A percentile compares a stretch with the other conserved stretches of the same genome.
phyloP scores from a whole-genome alignment of 1,140 invertebrate species.

The Neodiprion pinetum region DNA sequence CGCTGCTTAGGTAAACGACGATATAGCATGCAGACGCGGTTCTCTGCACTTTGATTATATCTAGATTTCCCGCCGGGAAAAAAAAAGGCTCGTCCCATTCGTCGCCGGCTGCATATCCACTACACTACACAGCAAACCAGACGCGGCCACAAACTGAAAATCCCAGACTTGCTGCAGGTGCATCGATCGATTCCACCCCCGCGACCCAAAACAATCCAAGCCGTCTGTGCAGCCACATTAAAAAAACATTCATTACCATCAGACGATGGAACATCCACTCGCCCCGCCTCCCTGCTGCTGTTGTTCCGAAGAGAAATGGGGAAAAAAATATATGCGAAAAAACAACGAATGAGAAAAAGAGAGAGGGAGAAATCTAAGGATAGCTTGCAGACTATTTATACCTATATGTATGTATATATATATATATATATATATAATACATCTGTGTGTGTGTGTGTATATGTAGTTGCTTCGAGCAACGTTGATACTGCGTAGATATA shows the following conservation, averaged over 20 bases:
- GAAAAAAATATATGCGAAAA: background rate
- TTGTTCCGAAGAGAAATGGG: background rate
- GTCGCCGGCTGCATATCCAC: too few species aligned
- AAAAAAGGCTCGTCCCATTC: too few species aligned
- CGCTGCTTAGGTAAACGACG: too few species aligned
- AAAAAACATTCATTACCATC: background rate
- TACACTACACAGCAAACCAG: too few species aligned
- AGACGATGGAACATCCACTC: background rate
- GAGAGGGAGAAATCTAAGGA: background rate
- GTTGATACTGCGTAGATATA: too few species aligned
- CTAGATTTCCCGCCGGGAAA: too few species aligned
- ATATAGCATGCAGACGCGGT: too few species aligned
- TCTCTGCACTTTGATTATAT: too few species aligned
- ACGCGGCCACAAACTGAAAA: background rate
- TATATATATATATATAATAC: too few species aligned
- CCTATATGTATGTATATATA: too few species aligned
- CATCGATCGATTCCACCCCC: background rate
- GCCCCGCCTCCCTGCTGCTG: background rate
- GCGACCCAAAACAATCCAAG: background rate
- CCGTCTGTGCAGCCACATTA: background rate
- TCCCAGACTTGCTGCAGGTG: background rate
- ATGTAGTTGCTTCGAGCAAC: too few species aligned
- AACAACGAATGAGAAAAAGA: background rate
- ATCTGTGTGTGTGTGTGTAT: too few species aligned
- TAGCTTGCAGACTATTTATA: background rate